phyloP scores from a whole-genome alignment of 2,113 vertebrate species.

The Scopus umbretta region DNA sequence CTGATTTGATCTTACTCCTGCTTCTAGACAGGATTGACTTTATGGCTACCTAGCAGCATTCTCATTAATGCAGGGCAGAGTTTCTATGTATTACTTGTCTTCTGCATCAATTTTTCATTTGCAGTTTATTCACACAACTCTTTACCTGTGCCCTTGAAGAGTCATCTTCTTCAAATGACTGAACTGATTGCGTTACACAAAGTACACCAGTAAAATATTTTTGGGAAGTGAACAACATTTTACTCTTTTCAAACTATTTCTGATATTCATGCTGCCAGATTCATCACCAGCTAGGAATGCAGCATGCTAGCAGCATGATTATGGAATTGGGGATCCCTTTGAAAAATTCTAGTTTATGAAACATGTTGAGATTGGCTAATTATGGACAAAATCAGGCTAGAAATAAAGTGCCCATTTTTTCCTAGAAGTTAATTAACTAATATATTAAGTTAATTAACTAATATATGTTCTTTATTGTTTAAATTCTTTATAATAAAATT shows the following conservation, averaged over 20 bases:
- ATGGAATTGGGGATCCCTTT: not conserved
- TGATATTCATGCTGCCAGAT: not conserved
- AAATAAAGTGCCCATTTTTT: not conserved
- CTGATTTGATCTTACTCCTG: not conserved
- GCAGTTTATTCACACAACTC: conserved; percentile 26
- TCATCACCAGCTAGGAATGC: not conserved
- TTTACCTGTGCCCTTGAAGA: conserved; percentile 37
- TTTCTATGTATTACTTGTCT: conserved; percentile 33
- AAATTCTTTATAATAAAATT: not conserved
- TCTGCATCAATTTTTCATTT: conserved; percentile 51
- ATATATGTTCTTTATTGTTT: not conserved
- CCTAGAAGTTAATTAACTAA: not conserved
- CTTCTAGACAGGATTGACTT: not conserved
- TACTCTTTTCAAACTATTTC: not conserved
- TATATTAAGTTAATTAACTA: not conserved
- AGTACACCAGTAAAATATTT: conserved; percentile 13
- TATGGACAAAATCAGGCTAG: not conserved
- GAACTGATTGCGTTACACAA: not conserved
- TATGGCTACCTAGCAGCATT: not conserved
- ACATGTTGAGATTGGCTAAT: not conserved
- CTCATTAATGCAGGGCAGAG: conserved; percentile 36
- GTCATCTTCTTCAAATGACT: conserved; percentile 11
- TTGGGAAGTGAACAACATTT: not conserved
- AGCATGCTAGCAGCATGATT: not conserved
- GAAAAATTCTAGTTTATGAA: not conserved